A percentile compares a stretch with the other conserved stretches of the same genome.
Conservation (phyloP, 2,113 vertebrate species). For the Peucedramus taeniatus region DNA sequence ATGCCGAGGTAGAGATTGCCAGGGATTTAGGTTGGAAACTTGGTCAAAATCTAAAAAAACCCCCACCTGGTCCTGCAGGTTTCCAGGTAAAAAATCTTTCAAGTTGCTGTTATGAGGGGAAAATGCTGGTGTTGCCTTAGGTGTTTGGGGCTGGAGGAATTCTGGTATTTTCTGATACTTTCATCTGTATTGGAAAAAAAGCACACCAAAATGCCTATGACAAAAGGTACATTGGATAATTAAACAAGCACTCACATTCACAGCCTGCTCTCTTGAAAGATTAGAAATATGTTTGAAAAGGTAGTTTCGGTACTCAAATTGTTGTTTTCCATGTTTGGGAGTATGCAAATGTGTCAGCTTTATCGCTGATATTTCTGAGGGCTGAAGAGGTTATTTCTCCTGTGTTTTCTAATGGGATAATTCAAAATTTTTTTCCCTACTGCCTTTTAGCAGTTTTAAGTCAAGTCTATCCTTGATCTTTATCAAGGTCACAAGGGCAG, state of each 20-base stretch:
- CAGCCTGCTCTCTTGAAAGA: not conserved
- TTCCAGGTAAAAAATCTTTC: not conserved
- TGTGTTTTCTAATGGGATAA: not conserved
- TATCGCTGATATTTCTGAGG: not conserved
- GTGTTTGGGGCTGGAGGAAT: not conserved
- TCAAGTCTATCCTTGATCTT: constrained; percentile 10
- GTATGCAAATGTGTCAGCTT: not conserved
- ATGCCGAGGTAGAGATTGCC: fast-evolving
- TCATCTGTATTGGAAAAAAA: not conserved
- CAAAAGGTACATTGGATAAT: not conserved
- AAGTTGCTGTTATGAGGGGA: not conserved
- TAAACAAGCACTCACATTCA: not conserved
- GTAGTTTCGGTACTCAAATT: not conserved
- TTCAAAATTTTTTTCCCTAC: not conserved
- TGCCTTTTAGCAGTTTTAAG: not conserved
- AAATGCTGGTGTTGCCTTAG: not conserved
- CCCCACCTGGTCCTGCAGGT: not conserved
- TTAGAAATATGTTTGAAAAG: not conserved
- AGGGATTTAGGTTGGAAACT: not conserved
- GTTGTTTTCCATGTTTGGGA: not conserved
- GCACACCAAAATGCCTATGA: not conserved
- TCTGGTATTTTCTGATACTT: not conserved
- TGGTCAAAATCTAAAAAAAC: not conserved
- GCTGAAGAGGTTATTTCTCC: not conserved
- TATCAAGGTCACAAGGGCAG: not conserved